Base-by-base conservation (phyloP, 1,140 invertebrate species). In the Daktulosphaira vitifoliae region DNA sequence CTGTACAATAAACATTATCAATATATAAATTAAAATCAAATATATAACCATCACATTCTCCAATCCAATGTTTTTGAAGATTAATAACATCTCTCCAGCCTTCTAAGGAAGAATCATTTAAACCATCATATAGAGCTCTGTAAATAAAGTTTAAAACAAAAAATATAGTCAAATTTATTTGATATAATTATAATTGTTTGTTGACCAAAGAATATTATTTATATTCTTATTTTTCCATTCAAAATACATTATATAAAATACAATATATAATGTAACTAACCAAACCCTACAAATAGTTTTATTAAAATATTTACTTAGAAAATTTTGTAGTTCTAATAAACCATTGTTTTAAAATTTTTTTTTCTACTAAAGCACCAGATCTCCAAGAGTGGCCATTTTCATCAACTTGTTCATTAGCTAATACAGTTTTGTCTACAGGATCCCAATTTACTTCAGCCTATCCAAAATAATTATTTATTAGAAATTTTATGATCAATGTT, bases 401-500 rank as follows among this genome's bases (percentile, higher is more conserved):
- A 79, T 96, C 93, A 25, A 99, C 90, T 82, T 99, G 97, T 76
- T 99, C 97, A 79, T 98, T 88, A 16, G 97, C 97, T 64, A 99
- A 75, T 5, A 99, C 97, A 13, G 97, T 99, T 75, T 92, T 76
- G 78, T 99, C 97, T 1, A 99, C 79, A 0, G 97, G 97, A 82
- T 99, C 97, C 96, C 96, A 99, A 78, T 98, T 97, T 0, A 99
- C 96, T 68, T 86, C 78, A 16, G 90, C 85, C 83, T 89, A 53
- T 39, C 70, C 69, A 37, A 68, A 59, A 67, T 33, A 56, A 15
- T 18, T 51, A 7, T 33, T 33, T 11, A 33, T 33, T 33, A 33
- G 29, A 33, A 5, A 6, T 49, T 49, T 48, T 2, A 18, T 23
- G 6, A 18, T 46, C 67, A 54, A 50, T 37, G 49, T 44, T 39